Evolutionary conservation across 23 tunicate genomes (phyloP).

Genomic region (Halocynthia aurantium): DNA sequence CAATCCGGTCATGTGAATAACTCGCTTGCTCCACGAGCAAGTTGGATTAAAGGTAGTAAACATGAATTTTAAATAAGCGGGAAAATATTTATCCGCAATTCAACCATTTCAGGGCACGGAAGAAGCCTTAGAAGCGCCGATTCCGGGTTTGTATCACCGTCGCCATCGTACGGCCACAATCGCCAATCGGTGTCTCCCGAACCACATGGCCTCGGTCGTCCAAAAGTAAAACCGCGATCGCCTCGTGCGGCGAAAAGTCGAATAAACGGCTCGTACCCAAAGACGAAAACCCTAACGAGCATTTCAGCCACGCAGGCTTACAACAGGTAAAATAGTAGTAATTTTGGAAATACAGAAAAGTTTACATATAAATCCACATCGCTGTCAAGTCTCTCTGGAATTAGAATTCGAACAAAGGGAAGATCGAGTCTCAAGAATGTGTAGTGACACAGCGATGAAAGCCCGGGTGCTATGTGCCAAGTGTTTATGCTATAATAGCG

Average conservation of each 20-base stretch:
- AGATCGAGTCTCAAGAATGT: too few relatives aligned
- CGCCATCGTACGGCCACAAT: constrained; percentile 29
- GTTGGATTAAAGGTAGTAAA: not conserved
- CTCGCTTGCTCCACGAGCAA: not conserved
- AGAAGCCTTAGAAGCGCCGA: constrained; percentile 36
- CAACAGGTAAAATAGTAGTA: not conserved
- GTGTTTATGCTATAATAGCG: too few relatives aligned
- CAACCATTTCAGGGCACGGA: not conserved
- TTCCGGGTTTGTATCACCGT: constrained; percentile 47
- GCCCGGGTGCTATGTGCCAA: too few relatives aligned
- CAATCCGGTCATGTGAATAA: not conserved
- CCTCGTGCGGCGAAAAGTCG: constrained; percentile 6
- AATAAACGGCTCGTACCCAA: not conserved
- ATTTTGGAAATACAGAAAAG: not conserved
- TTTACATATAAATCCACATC: too few relatives aligned
- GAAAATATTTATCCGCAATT: not conserved
- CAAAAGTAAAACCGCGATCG: not conserved
- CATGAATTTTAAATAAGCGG: not conserved
- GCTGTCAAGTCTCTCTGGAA: too few relatives aligned
- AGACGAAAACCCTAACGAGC: constrained; percentile 5
- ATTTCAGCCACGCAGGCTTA: constrained; percentile 7
- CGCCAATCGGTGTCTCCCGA: constrained; percentile 17
- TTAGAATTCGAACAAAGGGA: too few relatives aligned
- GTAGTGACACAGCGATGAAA: too few relatives aligned
- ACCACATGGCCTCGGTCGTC: not conserved